phyloP scores from a whole-genome alignment of 2,888 invertebrate genomes.

The Drosophila nr. medialis region DNA sequence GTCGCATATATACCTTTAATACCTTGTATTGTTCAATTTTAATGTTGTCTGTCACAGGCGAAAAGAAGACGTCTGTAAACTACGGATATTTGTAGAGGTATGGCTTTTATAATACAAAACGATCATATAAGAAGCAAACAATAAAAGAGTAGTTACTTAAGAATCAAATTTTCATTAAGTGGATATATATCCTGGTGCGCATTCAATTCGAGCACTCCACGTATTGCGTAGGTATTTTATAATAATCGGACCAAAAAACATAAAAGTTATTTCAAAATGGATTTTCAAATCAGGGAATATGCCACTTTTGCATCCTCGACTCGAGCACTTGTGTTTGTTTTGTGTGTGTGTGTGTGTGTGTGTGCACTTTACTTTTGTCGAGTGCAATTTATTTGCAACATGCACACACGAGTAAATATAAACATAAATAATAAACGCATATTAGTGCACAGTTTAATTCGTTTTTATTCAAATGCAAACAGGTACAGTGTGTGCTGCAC shows the following conservation, averaged over 20 bases:
- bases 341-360: neutral
- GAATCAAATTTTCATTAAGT: neutral
- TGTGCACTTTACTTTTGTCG: constrained; percentile 38
- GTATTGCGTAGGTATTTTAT: neutral
- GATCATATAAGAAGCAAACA: neutral
- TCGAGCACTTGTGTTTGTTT: neutral
- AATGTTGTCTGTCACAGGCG: no score
- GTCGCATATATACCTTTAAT: neutral
- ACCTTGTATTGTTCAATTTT: no score
- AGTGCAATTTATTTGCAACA: constrained; percentile 74
- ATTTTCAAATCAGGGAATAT: neutral
- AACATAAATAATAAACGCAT: constrained; percentile 76
- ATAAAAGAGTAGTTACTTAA: neutral
- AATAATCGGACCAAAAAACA: neutral
- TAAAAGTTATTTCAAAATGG: neutral
- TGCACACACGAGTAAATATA: constrained; percentile 58
- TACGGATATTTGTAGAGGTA: neutral
- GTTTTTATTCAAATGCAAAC: constrained; percentile 68
- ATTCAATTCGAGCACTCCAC: neutral
- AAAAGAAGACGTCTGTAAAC: neutral
- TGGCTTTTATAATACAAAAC: neutral
- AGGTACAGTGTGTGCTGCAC: constrained; percentile 26
- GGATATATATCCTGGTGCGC: neutral
- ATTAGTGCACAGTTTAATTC: constrained; percentile 78
- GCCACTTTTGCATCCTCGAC: neutral